phyloP scores from a whole-genome alignment of 2,888 invertebrate species.

The Dasypolia templi region DNA sequence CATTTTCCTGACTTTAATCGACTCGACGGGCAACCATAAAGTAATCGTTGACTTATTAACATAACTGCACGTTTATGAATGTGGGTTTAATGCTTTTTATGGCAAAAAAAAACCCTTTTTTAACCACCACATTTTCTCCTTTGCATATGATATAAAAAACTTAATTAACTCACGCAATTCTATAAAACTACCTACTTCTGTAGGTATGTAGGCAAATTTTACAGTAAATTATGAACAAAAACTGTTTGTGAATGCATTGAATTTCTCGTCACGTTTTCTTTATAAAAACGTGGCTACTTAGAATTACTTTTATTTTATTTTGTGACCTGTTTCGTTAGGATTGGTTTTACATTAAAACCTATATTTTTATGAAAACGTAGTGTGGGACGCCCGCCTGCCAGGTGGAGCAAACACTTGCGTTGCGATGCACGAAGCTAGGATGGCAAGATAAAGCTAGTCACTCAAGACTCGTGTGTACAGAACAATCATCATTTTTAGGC shows the following conservation, averaged over 20 bases:
- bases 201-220: constrained; percentile 11
- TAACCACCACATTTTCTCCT: not conserved
- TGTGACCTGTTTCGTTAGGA: not conserved
- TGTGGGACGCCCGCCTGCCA: too few relatives aligned
- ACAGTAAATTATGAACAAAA: constrained; percentile 2
- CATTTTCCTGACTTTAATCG: not conserved
- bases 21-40: not conserved
- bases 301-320: not conserved
- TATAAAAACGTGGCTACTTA: constrained; percentile 8
- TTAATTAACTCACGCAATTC: constrained; percentile 9
- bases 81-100: not conserved
- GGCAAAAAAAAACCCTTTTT: not conserved
- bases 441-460: not conserved
- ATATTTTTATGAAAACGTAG: too few relatives aligned
- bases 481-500: not conserved
- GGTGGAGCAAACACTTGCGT: too few relatives aligned
- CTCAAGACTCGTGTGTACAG: not conserved
- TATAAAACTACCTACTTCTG: not conserved
- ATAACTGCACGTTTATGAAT: constrained; percentile 8
- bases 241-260: constrained; percentile 9
- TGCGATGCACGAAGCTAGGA: not conserved
- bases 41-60: not conserved
- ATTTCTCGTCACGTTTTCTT: constrained; percentile 18
- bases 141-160: constrained; percentile 10
- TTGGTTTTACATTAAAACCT: too few relatives aligned